phyloP scores from a whole-genome alignment of 2,113 vertebrate species.

The Melierax canorus region DNA sequence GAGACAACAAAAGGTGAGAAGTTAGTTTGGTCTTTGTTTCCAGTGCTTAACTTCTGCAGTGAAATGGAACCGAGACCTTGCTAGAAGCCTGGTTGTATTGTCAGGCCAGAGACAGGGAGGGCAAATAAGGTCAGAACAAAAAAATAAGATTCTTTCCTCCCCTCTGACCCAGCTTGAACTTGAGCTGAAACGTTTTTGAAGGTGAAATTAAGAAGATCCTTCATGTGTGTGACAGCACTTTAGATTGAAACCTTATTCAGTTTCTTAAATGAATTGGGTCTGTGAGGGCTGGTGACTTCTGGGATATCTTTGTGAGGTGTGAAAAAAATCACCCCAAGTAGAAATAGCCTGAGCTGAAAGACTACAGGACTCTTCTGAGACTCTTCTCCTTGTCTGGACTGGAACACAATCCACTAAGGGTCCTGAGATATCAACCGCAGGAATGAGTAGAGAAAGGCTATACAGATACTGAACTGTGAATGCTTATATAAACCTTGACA shows the following conservation, averaged over 20 bases:
- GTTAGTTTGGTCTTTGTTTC: not conserved
- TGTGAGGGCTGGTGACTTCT: not conserved
- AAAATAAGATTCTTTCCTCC: not conserved
- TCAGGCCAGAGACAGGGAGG: not conserved
- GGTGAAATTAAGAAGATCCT: slow-evolving; percentile 30
- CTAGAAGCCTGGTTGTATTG: not conserved
- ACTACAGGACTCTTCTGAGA: not conserved
- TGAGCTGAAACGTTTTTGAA: not conserved
- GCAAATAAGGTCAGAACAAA: not conserved
- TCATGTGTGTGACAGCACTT: slow-evolving; percentile 28
- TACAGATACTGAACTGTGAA: not conserved
- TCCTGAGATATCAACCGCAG: not conserved
- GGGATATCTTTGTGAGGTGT: not conserved
- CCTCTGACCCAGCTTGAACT: not conserved
- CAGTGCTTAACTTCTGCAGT: not conserved
- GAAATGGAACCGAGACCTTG: not conserved
- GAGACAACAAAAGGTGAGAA: not conserved
- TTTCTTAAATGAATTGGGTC: not conserved
- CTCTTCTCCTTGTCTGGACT: not conserved
- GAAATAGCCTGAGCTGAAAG: not conserved
- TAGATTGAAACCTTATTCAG: not conserved
- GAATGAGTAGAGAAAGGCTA: not conserved
- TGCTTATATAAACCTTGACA: not conserved
- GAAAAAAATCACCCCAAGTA: not conserved
- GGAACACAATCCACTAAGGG: not conserved